Evolutionary conservation across 2,888 invertebrate genomes (phyloP).

Genomic region (Microdon myrmicae): DNA sequence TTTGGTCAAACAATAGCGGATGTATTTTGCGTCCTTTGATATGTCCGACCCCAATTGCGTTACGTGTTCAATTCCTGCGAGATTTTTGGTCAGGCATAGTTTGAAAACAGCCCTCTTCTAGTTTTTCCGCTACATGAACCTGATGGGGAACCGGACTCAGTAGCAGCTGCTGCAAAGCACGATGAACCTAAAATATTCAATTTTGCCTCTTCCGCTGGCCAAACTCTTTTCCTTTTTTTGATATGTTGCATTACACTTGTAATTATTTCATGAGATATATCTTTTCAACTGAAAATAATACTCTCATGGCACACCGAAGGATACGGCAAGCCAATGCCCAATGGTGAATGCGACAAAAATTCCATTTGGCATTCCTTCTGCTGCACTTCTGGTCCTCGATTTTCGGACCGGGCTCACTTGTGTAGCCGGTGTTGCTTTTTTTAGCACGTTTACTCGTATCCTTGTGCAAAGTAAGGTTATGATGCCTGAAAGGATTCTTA

Average conservation of each 20-base stretch:
- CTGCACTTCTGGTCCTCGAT: conserved; percentile 12
- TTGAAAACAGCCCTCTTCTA: conserved; percentile 30
- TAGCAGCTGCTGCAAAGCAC: conserved; percentile 33
- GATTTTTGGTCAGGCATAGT: conserved; percentile 23
- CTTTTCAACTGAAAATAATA: conserved; percentile 52
- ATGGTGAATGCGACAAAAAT: conserved; percentile 66
- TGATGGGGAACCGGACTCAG: too few relatives aligned
- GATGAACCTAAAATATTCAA: conserved; percentile 47
- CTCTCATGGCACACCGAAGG: conserved; percentile 23
- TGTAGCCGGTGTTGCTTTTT: conserved; percentile 15
- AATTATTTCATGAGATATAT: conserved; percentile 67
- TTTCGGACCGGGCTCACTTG: neutral
- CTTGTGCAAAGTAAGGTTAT: conserved; percentile 23
- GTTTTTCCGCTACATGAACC: too few relatives aligned
- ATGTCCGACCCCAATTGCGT: conserved; percentile 15
- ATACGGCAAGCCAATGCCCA: conserved; percentile 48
- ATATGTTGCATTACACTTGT: conserved; percentile 61
- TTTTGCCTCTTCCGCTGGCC: conserved; percentile 30
- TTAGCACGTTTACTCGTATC: conserved; percentile 26
- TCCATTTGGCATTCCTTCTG: conserved; percentile 59
- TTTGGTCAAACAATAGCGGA: too few relatives aligned
- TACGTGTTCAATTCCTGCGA: conserved; percentile 27
- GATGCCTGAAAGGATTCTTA: conserved; percentile 15
- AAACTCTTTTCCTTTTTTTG: conserved; percentile 5
- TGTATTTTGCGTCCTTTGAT: too few relatives aligned